phyloP scores from a whole-genome alignment of 35 echinoderm and acorn worm species.

The Strongylocentrotus purpuratus region DNA sequence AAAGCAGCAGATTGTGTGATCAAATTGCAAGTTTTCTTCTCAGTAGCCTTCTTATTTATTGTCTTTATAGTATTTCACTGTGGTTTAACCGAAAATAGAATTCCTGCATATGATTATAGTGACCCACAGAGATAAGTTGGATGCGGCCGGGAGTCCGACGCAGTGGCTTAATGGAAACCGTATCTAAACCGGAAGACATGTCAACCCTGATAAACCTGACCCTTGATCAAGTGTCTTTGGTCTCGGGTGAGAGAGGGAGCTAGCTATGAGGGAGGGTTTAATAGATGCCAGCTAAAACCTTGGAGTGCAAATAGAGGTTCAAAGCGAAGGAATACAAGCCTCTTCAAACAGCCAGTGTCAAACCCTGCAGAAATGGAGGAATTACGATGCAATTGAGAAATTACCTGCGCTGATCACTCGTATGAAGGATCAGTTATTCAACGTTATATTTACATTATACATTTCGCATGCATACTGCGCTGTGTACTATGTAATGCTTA shows the following conservation, averaged over 20 bases:
- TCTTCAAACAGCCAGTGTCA: not conserved
- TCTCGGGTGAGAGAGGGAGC: not conserved
- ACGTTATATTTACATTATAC: too few species aligned
- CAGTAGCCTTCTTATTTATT: too few species aligned
- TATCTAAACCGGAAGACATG: conserved; percentile 9
- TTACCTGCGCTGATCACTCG: too few species aligned
- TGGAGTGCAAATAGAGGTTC: not conserved
- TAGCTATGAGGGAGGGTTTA: not conserved
- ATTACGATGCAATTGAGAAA: too few species aligned
- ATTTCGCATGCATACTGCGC: too few species aligned
- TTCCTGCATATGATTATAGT: not conserved
- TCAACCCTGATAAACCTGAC: not conserved
- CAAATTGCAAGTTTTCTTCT: not conserved
- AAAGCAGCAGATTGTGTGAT: not conserved
- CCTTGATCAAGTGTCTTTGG: not conserved
- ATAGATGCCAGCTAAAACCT: not conserved
- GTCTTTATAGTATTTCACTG: not conserved
- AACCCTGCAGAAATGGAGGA: too few species aligned
- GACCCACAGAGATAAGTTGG: not conserved
- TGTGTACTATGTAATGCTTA: too few species aligned
- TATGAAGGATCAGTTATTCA: too few species aligned
- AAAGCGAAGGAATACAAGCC: not conserved
- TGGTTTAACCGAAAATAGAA: not conserved
- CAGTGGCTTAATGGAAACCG: not conserved
- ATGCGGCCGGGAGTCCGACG: not conserved